Conservation (phyloP, 2,113 vertebrate species). For the Mesoclemmys tuberculata region DNA sequence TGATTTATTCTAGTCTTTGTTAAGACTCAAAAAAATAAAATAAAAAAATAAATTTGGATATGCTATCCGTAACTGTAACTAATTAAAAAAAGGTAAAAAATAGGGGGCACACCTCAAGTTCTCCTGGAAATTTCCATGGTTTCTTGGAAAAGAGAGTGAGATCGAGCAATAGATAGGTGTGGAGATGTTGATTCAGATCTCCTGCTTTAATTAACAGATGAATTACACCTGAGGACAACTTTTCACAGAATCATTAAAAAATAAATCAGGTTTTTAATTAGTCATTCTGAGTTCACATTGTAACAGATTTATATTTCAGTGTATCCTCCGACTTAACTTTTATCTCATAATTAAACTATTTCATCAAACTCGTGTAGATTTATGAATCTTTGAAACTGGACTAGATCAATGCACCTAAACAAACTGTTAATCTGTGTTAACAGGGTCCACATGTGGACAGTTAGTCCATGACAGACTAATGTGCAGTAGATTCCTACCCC, state of each 20-base stretch:
- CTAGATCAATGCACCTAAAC: neutral
- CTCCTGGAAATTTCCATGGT: conserved; percentile 48
- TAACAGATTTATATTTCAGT: conserved; percentile 55
- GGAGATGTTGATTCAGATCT: conserved; percentile 33
- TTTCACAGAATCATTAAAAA: conserved; percentile 24
- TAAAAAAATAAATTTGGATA: neutral
- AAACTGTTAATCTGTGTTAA: neutral
- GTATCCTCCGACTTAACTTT: too few species aligned
- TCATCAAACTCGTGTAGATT: conserved; percentile 47
- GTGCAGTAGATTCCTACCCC: neutral
- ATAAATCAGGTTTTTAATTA: conserved; percentile 54
- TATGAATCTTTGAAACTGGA: neutral
- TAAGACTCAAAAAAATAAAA: neutral
- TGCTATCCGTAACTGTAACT: neutral
- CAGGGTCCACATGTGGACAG: neutral
- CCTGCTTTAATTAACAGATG: conserved; percentile 43
- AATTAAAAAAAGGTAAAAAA: neutral
- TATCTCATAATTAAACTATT: too few species aligned
- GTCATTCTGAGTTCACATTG: conserved; percentile 48
- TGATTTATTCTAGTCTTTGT: neutral
- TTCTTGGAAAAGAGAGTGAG: conserved; percentile 21
- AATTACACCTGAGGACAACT: conserved; percentile 31
- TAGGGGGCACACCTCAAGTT: neutral
- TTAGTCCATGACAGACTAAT: too few species aligned
- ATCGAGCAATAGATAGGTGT: neutral